phyloP scores from a whole-genome alignment of 2,888 invertebrate genomes.

The Pyrochroa serraticornis region DNA sequence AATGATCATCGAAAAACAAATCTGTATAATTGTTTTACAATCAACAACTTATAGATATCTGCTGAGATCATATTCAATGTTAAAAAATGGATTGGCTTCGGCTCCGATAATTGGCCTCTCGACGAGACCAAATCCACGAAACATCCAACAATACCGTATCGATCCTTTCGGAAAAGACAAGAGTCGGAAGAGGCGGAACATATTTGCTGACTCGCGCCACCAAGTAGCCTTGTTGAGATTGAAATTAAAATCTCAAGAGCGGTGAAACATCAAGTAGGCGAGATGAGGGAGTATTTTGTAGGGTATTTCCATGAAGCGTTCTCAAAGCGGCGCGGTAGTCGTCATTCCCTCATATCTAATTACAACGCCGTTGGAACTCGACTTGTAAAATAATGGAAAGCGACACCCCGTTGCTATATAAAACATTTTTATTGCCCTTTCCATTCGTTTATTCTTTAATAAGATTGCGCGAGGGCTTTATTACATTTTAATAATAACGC shows the following conservation, averaged over 20 bases:
- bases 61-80: too few species aligned
- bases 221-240: slow-evolving; percentile 39
- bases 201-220: slow-evolving; percentile 39
- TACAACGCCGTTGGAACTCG: slow-evolving; percentile 31
- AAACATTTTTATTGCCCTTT: slow-evolving; percentile 35
- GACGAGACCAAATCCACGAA: slow-evolving; percentile 4
- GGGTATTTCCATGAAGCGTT: slow-evolving; percentile 23
- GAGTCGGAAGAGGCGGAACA: slow-evolving; percentile 27
- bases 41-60: too few species aligned
- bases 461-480: slow-evolving; percentile 28
- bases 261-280: slow-evolving; percentile 31
- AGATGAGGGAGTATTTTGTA: slow-evolving; percentile 28
- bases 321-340: slow-evolving; percentile 18
- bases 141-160: slow-evolving; percentile 13
- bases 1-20: too few species aligned
- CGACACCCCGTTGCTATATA: slow-evolving; percentile 37
- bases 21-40: too few species aligned
- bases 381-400: slow-evolving; percentile 38
- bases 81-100: too few species aligned
- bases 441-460: slow-evolving; percentile 35
- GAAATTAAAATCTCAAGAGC: slow-evolving; percentile 44
- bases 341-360: slow-evolving; percentile 37
- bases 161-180: slow-evolving; percentile 13
- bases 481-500: slow-evolving; percentile 41
- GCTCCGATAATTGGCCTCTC: not conserved